A percentile compares a stretch with the other conserved stretches of the same genome.
phyloP scores from a whole-genome alignment of 1,140 invertebrate genomes.

The Drosophila erecta region DNA sequence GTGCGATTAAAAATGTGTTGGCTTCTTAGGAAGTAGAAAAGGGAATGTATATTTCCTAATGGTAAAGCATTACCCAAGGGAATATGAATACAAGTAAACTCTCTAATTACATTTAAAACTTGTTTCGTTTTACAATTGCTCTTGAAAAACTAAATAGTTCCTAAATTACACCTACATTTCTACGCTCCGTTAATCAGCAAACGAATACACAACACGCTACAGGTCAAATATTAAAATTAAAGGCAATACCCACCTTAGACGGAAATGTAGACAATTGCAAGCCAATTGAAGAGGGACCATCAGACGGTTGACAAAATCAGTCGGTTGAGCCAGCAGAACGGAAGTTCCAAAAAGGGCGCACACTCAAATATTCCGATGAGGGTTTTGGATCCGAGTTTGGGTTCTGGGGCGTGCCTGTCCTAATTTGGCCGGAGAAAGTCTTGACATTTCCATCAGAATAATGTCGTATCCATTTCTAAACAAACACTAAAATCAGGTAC shows the following conservation, averaged over 20 bases:
- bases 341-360: slow-evolving; percentile 64
- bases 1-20: neutral
- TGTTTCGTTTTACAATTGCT: neutral
- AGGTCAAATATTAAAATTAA: slow-evolving; percentile 25
- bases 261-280: slow-evolving; percentile 24
- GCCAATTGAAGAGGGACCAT: slow-evolving; percentile 43
- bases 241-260: slow-evolving; percentile 7
- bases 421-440: slow-evolving; percentile 63
- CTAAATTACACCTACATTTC: slow-evolving; percentile 2
- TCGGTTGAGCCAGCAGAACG: slow-evolving; percentile 51
- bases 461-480: slow-evolving; percentile 4
- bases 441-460: slow-evolving; percentile 53
- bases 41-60: neutral
- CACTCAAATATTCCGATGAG: slow-evolving; percentile 55
- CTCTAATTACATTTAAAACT: slow-evolving; percentile 16
- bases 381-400: slow-evolving; percentile 25
- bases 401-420: slow-evolving; percentile 23
- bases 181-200: slow-evolving; percentile 37
- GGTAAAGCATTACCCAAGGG: neutral
- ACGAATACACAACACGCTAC: slow-evolving; percentile 10
- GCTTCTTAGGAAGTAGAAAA: neutral
- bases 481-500: neutral
- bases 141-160: neutral
- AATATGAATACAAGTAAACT: neutral
- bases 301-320: slow-evolving; percentile 48